Percentiles rank a stretch among this genome's conserved stretches.
Conservation (phyloP, 2,797 vertebrate genomes). For the Anguilla megastoma region DNA sequence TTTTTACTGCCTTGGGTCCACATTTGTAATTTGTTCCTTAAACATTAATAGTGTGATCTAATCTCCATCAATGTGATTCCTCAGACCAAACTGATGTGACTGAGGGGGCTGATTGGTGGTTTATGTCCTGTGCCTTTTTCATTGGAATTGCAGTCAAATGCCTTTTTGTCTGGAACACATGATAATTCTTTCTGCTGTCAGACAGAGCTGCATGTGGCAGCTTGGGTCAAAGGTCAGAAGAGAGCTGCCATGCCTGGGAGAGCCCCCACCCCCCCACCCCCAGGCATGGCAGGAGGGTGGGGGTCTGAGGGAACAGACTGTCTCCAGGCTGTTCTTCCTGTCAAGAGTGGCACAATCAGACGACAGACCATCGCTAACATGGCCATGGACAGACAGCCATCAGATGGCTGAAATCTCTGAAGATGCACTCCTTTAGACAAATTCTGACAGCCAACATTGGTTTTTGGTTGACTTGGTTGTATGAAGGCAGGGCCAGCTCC, state of each 20-base stretch:
- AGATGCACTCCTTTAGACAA: not conserved
- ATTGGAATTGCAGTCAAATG: not conserved
- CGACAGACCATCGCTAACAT: conserved; percentile 25
- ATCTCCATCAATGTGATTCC: not conserved
- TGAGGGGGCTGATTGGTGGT: not conserved
- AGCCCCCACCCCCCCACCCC: not conserved
- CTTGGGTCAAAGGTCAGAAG: conserved; percentile 12
- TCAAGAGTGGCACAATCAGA: conserved; percentile 9
- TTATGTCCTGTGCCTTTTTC: not conserved
- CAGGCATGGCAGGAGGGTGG: not conserved
- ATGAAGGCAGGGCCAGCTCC: not conserved
- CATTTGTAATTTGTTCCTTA: too few relatives aligned
- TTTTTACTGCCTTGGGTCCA: too few relatives aligned
- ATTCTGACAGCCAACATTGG: conserved; percentile 25
- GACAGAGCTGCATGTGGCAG: conserved; percentile 12
- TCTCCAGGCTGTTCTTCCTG: conserved; percentile 15
- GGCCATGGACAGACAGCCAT: conserved; percentile 4
- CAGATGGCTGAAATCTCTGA: conserved; percentile 15
- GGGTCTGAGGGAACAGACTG: not conserved
- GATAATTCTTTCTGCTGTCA: not conserved
- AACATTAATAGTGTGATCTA: not conserved
- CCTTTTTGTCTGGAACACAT: not conserved
- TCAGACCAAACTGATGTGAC: not conserved
- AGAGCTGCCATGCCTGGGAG: conserved; percentile 7
- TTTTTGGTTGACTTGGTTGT: conserved; percentile 9